A percentile compares a stretch with the other conserved stretches of the same genome.
Evolutionary conservation across 2,888 invertebrate genomes (phyloP).

Genomic region (Desoria tigrina): DNA sequence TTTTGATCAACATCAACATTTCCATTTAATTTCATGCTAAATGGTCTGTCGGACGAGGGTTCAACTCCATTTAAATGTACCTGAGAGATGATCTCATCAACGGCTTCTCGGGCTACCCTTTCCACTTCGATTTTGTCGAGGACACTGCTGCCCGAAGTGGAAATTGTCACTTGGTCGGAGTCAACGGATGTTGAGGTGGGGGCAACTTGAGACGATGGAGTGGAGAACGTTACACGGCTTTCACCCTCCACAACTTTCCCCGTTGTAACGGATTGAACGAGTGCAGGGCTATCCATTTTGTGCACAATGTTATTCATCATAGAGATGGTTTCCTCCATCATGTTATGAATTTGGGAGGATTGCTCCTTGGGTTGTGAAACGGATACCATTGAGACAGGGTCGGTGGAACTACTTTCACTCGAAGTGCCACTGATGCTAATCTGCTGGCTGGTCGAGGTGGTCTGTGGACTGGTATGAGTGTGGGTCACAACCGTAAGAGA

Average conservation of each 20-base stretch:
- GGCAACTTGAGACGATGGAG: neutral
- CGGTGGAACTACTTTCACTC: slow-evolving; percentile 1
- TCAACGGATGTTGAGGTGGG: neutral
- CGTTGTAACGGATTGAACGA: slow-evolving; percentile 25
- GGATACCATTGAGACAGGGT: slow-evolving; percentile 1
- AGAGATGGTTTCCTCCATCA: slow-evolving; percentile 49
- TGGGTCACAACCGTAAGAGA: slow-evolving; percentile 27
- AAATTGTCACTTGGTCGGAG: slow-evolving; percentile 34
- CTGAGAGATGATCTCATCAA: slow-evolving; percentile 44
- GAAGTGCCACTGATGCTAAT: slow-evolving; percentile 4
- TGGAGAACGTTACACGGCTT: slow-evolving; percentile 10
- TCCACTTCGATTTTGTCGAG: slow-evolving; percentile 41
- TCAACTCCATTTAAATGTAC: slow-evolving; percentile 29
- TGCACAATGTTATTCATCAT: slow-evolving; percentile 49
- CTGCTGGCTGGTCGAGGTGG: slow-evolving; percentile 4
- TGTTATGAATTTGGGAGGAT: slow-evolving; percentile 40
- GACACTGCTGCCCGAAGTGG: slow-evolving; percentile 31
- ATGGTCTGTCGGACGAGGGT: neutral
- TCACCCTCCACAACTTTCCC: slow-evolving; percentile 15
- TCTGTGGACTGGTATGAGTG: slow-evolving; percentile 17
- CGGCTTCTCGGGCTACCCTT: slow-evolving; percentile 43
- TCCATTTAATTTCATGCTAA: slow-evolving; percentile 10
- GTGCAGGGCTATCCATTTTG: slow-evolving; percentile 41
- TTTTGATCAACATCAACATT: slow-evolving; percentile 3
- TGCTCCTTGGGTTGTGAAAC: slow-evolving; percentile 2